Base-by-base conservation (phyloP, 2,797 vertebrate genomes). In the Pseudochromis fuscus region DNA sequence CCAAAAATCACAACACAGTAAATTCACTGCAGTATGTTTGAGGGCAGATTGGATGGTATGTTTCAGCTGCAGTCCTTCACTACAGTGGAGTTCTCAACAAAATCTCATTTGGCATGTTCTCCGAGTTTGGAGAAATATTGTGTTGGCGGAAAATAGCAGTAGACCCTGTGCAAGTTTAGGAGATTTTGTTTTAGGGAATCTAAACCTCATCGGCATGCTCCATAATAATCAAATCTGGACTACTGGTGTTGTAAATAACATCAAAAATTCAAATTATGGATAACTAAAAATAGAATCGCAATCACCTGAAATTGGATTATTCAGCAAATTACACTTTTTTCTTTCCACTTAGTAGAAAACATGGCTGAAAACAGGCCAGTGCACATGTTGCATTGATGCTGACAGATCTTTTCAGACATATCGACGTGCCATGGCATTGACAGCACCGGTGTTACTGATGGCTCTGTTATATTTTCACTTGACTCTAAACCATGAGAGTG, bases 31-130 rank as follows among this genome's bases (percentile, higher is more conserved):
- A 35, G 31, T 18, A 1, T 40, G 38, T 45, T 48, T 40, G 19
- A 46, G 19, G 49, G 23, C 13, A 55, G 35, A 48, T 25, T 42
- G 28, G 27, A 25, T 19, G 37, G 15, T 4, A 1, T 0, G 0
- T 23, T 67, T 50, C 28, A 30, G 45, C 19, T 56, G 31, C 28
- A 19, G 56, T 18, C 7, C 24, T 28, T 58, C 30, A 18, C 56
- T 30, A 9, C 51, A 28, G 25, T 27, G 19, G 18, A 48, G 18
- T 30, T n/a, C 13, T 37, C 30, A 40, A 25, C 7, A 4, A 4
- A 40, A 52, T 55, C 4, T 27, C 25, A 3, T 46, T 37, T 63
- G 35, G 24, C 18, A 37, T 38, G 11, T 44, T 45, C 28, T 49
- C 10, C 0, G 27, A 35, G 21, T 45, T n/a, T 4, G 27, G 19